phyloP scores from a whole-genome alignment of 2,888 invertebrate genomes.

The Drosophila quinaria region DNA sequence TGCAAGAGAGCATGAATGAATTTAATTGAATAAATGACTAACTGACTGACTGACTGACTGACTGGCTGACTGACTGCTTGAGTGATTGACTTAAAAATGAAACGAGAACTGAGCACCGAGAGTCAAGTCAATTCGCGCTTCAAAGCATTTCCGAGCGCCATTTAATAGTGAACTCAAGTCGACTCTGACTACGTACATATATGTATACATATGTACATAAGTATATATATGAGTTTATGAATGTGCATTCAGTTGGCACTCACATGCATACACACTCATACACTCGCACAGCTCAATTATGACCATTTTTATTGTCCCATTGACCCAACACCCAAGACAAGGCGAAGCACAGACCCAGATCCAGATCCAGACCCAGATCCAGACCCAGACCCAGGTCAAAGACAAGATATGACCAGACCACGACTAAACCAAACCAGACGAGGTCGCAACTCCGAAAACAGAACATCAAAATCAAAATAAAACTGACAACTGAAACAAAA shows the following conservation, averaged over 20 bases:
- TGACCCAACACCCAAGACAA: constrained; percentile 72
- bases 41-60: constrained; percentile 8
- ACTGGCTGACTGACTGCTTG: constrained; percentile 8
- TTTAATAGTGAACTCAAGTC: constrained; percentile 44
- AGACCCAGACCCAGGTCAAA: not conserved
- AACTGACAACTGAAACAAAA: constrained; percentile 39
- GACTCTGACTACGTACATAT: not conserved
- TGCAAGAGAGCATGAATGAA: constrained; percentile 47
- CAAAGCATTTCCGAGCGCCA: constrained; percentile 41
- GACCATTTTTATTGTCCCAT: constrained; percentile 74
- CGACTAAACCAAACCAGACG: constrained; percentile 24
- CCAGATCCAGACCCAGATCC: constrained; percentile 2
- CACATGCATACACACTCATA: constrained; percentile 12
- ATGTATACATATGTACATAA: too few relatives aligned
- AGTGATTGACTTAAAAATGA: constrained; percentile 7
- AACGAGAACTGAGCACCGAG: constrained; percentile 6
- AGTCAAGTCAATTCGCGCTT: constrained; percentile 24
- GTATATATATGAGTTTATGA: constrained; percentile 7
- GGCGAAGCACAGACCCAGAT: constrained; percentile 24
- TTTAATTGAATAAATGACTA: not conserved
- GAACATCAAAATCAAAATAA: constrained; percentile 52
- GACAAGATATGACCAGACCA: constrained; percentile 1
- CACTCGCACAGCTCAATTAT: constrained; percentile 53
- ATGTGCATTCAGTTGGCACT: constrained; percentile 33
- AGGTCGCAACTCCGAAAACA: constrained; percentile 23